phyloP scores from a whole-genome alignment of 2,797 vertebrate genomes.

The Malacoctenus gilli region DNA sequence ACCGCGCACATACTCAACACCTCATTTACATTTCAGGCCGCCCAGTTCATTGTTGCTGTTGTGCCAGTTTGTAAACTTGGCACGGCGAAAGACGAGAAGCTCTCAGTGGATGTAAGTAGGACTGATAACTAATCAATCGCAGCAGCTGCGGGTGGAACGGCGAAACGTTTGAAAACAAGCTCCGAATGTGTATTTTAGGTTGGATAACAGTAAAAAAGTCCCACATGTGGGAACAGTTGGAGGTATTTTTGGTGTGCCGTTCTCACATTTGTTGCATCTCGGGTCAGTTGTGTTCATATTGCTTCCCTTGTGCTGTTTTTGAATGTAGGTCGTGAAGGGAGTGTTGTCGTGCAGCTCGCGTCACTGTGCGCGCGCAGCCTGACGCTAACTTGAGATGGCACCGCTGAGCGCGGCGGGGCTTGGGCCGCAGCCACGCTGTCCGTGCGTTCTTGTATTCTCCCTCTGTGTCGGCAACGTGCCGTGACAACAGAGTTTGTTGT shows the following conservation, averaged over 20 bases:
- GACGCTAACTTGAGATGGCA: slow-evolving; percentile 21
- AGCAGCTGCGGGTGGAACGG: background rate
- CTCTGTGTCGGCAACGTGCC: too few species aligned
- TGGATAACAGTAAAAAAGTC: background rate
- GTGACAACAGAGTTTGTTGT: too few species aligned
- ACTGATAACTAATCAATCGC: too few species aligned
- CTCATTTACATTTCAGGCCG: slow-evolving; percentile 46
- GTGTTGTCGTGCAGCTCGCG: too few species aligned
- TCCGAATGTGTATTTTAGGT: background rate
- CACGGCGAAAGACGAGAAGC: slow-evolving; percentile 2
- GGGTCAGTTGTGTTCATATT: too few species aligned
- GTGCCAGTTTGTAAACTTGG: slow-evolving; percentile 28
- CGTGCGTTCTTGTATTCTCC: background rate
- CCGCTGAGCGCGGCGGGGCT: background rate
- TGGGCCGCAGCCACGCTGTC: slow-evolving; percentile 1
- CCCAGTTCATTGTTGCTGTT: slow-evolving; percentile 9
- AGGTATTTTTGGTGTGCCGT: too few species aligned
- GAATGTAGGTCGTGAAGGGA: background rate
- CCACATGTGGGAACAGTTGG: background rate
- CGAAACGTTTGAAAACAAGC: slow-evolving; percentile 3
- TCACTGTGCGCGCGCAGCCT: too few species aligned
- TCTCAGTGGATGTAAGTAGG: slow-evolving; percentile 8
- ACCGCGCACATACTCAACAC: slow-evolving; percentile 8
- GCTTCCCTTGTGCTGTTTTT: background rate
- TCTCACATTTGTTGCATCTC: background rate